A percentile compares a stretch with the other conserved stretches of the same genome.
These are phyloP conservation scores for Drosophila trapezifrons DNA, from an alignment of 1,140 invertebrate species.

Conservation along the genomic window DNA sequence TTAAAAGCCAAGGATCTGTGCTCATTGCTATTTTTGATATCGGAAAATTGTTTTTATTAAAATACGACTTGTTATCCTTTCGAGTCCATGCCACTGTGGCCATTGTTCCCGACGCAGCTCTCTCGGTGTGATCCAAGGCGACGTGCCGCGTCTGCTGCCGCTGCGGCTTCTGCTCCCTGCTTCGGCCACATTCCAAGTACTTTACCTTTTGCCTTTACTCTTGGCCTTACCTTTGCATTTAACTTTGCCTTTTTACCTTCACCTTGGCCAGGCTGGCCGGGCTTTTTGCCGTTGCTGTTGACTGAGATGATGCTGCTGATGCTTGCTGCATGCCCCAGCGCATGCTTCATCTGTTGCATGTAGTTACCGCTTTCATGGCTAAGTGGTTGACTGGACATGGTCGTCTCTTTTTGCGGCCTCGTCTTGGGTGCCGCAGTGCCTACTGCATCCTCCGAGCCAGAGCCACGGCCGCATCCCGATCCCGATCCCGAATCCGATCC, in stretches of 20 bases:
- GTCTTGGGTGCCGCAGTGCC: constrained; percentile 40
- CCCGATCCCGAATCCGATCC: constrained; percentile 19
- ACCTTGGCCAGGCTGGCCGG: constrained; percentile 43
- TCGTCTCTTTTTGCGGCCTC: constrained; percentile 52
- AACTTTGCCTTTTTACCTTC: constrained; percentile 57
- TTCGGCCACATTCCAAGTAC: constrained; percentile 69
- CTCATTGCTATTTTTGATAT: too few relatives aligned
- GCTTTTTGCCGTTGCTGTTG: constrained; percentile 59
- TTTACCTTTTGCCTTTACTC: constrained; percentile 65
- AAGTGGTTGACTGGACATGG: constrained; percentile 82
- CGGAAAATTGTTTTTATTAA: not conserved
- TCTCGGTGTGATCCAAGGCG: constrained; percentile 74
- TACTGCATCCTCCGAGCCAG: constrained; percentile 9
- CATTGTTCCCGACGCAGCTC: constrained; percentile 56
- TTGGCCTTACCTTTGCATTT: constrained; percentile 47
- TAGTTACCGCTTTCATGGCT: constrained; percentile 82
- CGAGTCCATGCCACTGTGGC: constrained; percentile 22
- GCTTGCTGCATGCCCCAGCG: constrained; percentile 66
- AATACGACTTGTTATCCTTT: too few relatives aligned
- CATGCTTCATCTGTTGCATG: constrained; percentile 82
- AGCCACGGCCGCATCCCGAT: not conserved
- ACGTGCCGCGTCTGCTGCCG: constrained; percentile 58
- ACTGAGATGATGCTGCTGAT: constrained; percentile 32
- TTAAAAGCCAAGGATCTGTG: not conserved
- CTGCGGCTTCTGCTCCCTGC: constrained; percentile 51